phyloP scores from a whole-genome alignment of 2,113 vertebrate species.

The Poeciliopsis occidentalis region DNA sequence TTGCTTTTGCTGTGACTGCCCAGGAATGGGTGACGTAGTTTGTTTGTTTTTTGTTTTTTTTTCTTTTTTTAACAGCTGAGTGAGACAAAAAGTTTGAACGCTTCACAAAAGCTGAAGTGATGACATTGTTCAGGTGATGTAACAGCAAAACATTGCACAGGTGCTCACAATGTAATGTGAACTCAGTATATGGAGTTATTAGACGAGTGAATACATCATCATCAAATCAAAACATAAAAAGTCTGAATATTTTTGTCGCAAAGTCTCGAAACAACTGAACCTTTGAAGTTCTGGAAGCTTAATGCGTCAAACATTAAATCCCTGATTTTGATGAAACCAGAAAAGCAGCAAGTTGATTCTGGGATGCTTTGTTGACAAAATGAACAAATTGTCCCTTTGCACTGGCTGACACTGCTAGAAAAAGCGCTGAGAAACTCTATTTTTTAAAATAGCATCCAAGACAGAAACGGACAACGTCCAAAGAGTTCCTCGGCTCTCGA shows the following conservation, averaged over 20 bases:
- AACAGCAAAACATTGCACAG: slow-evolving; percentile 11
- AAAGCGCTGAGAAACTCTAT: no score
- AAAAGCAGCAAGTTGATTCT: background rate
- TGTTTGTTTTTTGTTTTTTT: background rate
- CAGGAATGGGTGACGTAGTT: slow-evolving; percentile 6
- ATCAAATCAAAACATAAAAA: background rate
- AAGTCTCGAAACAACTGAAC: no score
- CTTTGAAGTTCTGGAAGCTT: no score
- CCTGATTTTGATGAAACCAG: background rate
- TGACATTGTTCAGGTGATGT: slow-evolving; percentile 7
- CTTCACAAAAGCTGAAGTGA: background rate
- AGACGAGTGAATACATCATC: background rate
- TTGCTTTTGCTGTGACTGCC: slow-evolving; percentile 28
- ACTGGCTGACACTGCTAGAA: background rate
- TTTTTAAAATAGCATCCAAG: no score
- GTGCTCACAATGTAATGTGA: background rate
- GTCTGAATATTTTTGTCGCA: background rate
- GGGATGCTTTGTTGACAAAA: background rate
- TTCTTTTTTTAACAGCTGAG: background rate
- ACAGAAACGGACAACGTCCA: no score
- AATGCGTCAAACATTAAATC: background rate
- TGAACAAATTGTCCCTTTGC: background rate
- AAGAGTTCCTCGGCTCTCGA: no score
- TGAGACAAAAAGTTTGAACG: slow-evolving; percentile 22
- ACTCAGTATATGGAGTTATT: background rate